Percentiles rank a stretch among this genome's conserved stretches.
Evolutionary conservation across 92 coral and sea anemone genomes (phyloP).

Genomic region (Palythoa grandis): DNA sequence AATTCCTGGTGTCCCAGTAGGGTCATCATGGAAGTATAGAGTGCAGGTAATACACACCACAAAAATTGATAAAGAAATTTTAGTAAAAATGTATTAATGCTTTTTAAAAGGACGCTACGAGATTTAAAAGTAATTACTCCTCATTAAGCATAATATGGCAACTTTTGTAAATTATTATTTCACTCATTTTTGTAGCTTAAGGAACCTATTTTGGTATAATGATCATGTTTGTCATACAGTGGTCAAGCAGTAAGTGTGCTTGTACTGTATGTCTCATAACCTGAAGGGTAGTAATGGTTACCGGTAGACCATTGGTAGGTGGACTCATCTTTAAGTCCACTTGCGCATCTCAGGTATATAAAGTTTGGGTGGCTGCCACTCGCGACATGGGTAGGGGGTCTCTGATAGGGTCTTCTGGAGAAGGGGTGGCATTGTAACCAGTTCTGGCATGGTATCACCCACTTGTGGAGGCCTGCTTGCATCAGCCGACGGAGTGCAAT

Average conservation of each 20-base stretch:
- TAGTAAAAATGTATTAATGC: too few relatives aligned
- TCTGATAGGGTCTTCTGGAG: not conserved
- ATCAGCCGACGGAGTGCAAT: not conserved
- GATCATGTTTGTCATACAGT: too few relatives aligned
- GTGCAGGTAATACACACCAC: slow-evolving; percentile 72
- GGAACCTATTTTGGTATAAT: too few relatives aligned
- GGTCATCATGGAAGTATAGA: slow-evolving; percentile 94
- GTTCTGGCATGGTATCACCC: not conserved
- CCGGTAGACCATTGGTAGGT: not conserved
- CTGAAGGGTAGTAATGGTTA: not conserved
- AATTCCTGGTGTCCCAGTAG: slow-evolving; percentile 98
- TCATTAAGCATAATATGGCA: too few relatives aligned
- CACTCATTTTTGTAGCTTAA: too few relatives aligned
- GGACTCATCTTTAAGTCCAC: not conserved
- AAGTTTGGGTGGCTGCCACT: not conserved
- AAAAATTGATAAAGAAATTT: too few relatives aligned
- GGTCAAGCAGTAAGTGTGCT: too few relatives aligned
- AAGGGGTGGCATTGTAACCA: not conserved
- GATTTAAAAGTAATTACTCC: too few relatives aligned
- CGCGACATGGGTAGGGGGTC: not conserved
- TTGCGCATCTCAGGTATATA: not conserved
- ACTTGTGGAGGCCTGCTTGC: not conserved
- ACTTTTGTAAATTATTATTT: too few relatives aligned
- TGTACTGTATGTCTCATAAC: too few relatives aligned
- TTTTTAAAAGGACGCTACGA: too few relatives aligned